Conservation (phyloP, 92 coral and sea anemone species). For the Epizoanthus ramosus region DNA sequence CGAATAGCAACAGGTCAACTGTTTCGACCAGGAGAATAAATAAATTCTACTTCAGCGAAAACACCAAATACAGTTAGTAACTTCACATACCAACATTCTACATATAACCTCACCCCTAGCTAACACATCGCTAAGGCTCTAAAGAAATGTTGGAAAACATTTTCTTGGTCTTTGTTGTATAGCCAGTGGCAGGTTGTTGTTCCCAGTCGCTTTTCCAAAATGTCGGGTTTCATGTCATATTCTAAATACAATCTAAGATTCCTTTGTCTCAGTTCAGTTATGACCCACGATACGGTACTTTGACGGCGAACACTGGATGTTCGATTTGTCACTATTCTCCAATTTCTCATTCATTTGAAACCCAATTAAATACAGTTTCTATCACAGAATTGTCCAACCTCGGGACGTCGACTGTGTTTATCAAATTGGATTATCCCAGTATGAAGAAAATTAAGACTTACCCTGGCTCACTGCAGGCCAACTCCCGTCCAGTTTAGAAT, state of each 20-base stretch:
- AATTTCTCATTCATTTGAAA: not conserved
- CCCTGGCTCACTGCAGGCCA: not conserved
- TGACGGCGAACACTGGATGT: not conserved
- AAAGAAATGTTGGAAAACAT: not conserved
- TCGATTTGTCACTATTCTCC: not conserved
- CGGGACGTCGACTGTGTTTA: constrained; percentile 1
- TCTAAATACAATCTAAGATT: too few species aligned
- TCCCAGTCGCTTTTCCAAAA: not conserved
- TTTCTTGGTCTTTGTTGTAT: not conserved
- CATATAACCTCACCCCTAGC: not conserved
- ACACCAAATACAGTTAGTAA: not conserved
- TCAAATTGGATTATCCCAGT: not conserved
- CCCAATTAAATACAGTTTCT: not conserved
- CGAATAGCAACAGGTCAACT: constrained; percentile 19
- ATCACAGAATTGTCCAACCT: not conserved
- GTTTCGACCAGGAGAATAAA: constrained; percentile 11
- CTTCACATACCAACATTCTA: not conserved
- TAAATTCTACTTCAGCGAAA: constrained; percentile 10
- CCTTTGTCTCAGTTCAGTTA: too few species aligned
- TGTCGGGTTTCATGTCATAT: not conserved
- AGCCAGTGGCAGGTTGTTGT: not conserved
- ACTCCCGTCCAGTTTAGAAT: not conserved
- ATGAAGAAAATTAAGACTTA: not conserved
- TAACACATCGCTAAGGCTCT: not conserved
- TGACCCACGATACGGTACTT: not conserved